Evolutionary conservation across 2,113 vertebrate species (phyloP).

Genomic region (Cyprinus carpio): DNA sequence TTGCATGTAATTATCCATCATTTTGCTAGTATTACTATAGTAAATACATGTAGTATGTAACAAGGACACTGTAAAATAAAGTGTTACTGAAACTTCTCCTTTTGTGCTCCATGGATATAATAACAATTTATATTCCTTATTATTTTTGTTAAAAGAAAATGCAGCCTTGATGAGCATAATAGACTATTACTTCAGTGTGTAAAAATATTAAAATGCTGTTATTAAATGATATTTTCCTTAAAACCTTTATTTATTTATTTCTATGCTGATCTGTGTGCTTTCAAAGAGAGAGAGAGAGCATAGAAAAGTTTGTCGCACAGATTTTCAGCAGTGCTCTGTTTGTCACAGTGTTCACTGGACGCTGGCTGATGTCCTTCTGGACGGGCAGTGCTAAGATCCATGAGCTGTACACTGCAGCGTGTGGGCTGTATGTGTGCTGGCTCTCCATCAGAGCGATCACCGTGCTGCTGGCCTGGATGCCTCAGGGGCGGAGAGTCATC

Average conservation of each 20-base stretch:
- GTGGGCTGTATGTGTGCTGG: constrained; percentile 98
- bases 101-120: neutral
- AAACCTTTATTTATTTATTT: neutral
- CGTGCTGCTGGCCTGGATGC: constrained; percentile 96
- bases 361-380: constrained; percentile 99
- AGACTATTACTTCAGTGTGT: too few relatives aligned
- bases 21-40: neutral
- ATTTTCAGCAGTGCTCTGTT: neutral
- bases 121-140: neutral
- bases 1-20: neutral
- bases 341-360: constrained; percentile 89
- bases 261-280: neutral
- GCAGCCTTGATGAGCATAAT: too few relatives aligned
- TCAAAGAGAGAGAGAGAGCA: neutral
- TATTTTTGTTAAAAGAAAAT: neutral
- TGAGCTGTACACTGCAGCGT: constrained; percentile 96
- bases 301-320: neutral
- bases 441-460: constrained; percentile 92
- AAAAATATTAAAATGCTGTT: neutral
- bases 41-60: neutral
- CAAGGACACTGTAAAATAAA: neutral
- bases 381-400: constrained; percentile 97
- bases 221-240: neutral
- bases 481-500: constrained; percentile 95
- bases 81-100: too few relatives aligned